Conservation (phyloP, 2,113 vertebrate species). For the Gasterosteus aculeatus region DNA sequence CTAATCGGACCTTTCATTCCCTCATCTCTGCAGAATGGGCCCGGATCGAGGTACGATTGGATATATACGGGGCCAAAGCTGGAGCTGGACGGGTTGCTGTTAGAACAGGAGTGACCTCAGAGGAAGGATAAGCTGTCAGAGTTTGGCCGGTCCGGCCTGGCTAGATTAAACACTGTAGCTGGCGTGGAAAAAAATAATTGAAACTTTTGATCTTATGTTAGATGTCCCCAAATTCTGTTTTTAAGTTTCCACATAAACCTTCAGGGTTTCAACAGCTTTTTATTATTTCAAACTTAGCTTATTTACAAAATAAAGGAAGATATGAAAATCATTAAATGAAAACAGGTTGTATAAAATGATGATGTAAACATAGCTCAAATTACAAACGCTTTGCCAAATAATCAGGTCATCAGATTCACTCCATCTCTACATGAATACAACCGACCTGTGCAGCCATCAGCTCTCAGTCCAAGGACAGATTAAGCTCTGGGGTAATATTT, state of each 20-base stretch:
- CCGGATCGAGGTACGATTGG: constrained; percentile 53
- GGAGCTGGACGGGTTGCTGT: constrained; percentile 34
- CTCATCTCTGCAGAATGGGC: constrained; percentile 53
- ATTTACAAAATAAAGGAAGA: neutral
- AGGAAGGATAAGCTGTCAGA: constrained; percentile 62
- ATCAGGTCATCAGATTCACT: neutral
- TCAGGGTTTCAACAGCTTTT: neutral
- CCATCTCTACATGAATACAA: neutral
- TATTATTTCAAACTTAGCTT: neutral
- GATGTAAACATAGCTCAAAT: neutral
- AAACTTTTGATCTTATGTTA: neutral
- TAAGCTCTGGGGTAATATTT: no score
- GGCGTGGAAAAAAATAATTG: neutral
- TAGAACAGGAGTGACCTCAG: constrained; percentile 50
- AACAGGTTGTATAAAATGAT: neutral
- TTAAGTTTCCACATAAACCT: constrained; percentile 2
- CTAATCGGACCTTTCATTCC: constrained; percentile 74
- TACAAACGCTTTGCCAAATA: neutral
- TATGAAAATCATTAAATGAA: neutral
- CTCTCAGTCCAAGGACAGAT: neutral
- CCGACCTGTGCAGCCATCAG: neutral
- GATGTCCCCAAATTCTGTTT: neutral
- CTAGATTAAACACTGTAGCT: constrained; percentile 20
- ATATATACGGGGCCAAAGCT: constrained; percentile 28
- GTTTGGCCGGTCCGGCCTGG: constrained; percentile 50